These are phyloP conservation scores for Novumbra hubbsi DNA, from an alignment of 2,797 vertebrate genomes.

Conservation along the genomic window DNA sequence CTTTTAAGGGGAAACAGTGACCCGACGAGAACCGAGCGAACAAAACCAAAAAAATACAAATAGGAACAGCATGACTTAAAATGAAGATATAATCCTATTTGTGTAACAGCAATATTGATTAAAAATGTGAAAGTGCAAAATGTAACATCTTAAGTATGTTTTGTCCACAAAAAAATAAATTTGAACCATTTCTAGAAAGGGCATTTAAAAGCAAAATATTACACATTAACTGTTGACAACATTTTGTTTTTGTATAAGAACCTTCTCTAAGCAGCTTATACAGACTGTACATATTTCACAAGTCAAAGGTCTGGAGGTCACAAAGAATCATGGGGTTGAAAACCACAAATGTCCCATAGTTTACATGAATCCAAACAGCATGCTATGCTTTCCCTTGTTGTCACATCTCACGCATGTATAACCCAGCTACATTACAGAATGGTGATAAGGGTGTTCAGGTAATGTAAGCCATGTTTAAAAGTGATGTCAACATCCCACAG, in stretches of 20 bases:
- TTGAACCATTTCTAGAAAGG: constrained; percentile 7
- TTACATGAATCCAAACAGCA: background rate
- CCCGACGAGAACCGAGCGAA: background rate
- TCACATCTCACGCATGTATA: background rate
- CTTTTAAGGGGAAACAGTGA: constrained; percentile 6
- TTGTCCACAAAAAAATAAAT: constrained; percentile 10
- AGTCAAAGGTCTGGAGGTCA: constrained; percentile 12
- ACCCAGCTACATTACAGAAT: background rate
- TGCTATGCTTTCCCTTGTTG: background rate
- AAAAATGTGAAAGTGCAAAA: constrained; percentile 52
- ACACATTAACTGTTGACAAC: constrained; percentile 12
- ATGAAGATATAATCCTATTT: constrained; percentile 36
- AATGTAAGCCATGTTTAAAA: constrained; percentile 2
- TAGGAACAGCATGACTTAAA: constrained; percentile 21
- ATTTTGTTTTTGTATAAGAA: constrained; percentile 9
- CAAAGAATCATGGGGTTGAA: background rate
- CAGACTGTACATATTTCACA: constrained; percentile 41
- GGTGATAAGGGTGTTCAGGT: background rate
- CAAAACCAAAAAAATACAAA: constrained; percentile 31
- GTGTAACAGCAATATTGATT: constrained; percentile 39
- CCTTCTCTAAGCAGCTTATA: constrained; percentile 43
- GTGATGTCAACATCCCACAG: background rate
- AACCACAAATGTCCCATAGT: background rate
- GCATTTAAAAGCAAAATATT: constrained; percentile 2
- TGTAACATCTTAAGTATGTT: constrained; percentile 21